These are phyloP conservation scores for Oreochromis aureus DNA, from an alignment of 2,113 vertebrate species.

Conservation along the genomic window DNA sequence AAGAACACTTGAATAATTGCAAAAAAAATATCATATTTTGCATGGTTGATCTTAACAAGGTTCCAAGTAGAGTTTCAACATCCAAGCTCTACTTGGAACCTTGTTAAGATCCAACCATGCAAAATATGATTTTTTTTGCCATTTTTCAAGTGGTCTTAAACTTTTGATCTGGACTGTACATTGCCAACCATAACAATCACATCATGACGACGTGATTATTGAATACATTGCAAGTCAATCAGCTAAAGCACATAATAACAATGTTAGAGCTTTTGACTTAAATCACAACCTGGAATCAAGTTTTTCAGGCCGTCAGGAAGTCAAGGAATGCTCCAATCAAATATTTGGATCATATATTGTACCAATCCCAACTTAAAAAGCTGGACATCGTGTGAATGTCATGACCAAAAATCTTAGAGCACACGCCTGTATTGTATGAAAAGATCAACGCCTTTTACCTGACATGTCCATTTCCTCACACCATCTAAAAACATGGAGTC, in stretches of 20 bases:
- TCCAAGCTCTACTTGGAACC: not conserved
- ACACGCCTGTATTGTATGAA: not conserved
- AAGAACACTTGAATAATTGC: not conserved
- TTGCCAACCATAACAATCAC: not conserved
- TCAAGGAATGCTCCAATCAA: not conserved
- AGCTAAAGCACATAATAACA: not conserved
- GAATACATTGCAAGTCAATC: not conserved
- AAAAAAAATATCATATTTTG: not conserved
- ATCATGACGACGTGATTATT: not conserved
- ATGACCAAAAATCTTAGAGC: not conserved
- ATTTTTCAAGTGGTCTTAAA: not conserved
- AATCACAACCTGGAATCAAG: not conserved
- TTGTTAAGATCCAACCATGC: not conserved
- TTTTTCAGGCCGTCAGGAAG: not conserved
- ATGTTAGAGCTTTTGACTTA: not conserved
- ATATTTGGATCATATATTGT: not conserved
- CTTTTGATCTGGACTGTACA: not conserved
- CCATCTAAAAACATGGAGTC: not conserved
- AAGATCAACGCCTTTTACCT: not conserved
- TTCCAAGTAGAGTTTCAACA: not conserved
- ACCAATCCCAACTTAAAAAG: not conserved
- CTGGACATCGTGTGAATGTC: not conserved
- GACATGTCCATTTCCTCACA: not conserved
- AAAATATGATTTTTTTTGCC: not conserved
- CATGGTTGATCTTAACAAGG: not conserved